These are phyloP conservation scores for Plestiodon gilberti DNA, from an alignment of 2,113 vertebrate species.

Conservation along the genomic window DNA sequence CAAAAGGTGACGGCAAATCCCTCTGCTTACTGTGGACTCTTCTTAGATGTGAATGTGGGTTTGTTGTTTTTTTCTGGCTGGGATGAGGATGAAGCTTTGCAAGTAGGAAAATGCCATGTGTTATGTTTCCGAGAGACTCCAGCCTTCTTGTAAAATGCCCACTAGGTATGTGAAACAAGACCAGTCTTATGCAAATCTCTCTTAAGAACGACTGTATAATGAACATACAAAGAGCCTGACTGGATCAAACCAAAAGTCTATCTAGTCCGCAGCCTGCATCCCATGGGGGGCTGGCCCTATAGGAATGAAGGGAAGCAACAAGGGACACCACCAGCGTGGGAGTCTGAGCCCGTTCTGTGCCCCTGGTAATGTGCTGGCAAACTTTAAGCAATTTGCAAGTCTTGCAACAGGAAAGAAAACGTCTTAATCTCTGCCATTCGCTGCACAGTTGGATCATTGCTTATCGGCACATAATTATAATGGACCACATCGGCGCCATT, in stretches of 20 bases:
- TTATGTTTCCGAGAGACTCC: not conserved
- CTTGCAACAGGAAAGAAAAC: not conserved
- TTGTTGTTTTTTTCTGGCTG: not conserved
- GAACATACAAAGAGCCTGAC: too few relatives aligned
- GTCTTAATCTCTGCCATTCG: constrained; percentile 19
- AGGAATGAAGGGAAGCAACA: not conserved
- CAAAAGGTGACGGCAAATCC: constrained; percentile 40
- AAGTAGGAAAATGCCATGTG: not conserved
- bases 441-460: constrained; percentile 59
- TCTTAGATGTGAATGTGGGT: rapidly evolving
- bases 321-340: not conserved
- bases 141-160: not conserved
- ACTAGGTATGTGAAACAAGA: not conserved
- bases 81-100: rapidly evolving
- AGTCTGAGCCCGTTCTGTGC: not conserved
- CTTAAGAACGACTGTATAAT: too few relatives aligned
- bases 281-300: too few relatives aligned
- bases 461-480: constrained; percentile 64
- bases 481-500: constrained; percentile 43
- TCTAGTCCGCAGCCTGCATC: too few relatives aligned
- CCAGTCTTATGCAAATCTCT: not conserved
- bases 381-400: constrained; percentile 1
- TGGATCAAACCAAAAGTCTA: too few relatives aligned
- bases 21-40: not conserved
- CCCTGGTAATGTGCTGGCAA: not conserved